phyloP scores from a whole-genome alignment of 1,140 invertebrate genomes.

The Bombus polaris region DNA sequence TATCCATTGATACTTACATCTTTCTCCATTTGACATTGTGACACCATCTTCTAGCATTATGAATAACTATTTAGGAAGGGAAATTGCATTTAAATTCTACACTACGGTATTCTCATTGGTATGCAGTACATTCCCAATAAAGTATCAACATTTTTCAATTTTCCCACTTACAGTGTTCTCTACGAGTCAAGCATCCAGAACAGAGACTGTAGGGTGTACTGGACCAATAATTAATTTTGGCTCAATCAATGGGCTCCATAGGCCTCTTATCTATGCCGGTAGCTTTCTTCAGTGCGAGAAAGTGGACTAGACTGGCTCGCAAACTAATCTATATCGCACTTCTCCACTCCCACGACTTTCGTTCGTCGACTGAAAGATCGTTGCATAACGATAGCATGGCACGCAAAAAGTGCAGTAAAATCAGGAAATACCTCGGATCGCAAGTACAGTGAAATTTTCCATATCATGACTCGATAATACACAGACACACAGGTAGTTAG shows the following conservation, averaged over 20 bases:
- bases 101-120: too few species aligned
- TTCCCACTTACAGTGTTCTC: too few species aligned
- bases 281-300: slow-evolving; percentile 30
- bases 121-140: too few species aligned
- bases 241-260: background rate
- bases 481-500: too few species aligned
- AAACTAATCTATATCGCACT: slow-evolving; percentile 40
- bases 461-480: too few species aligned
- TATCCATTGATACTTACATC: too few species aligned
- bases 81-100: too few species aligned
- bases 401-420: slow-evolving; percentile 48
- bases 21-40: too few species aligned
- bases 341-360: slow-evolving; percentile 60
- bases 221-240: background rate
- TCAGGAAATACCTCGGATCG: slow-evolving; percentile 32
- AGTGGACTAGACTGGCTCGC: slow-evolving; percentile 35
- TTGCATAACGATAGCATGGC: slow-evolving; percentile 50
- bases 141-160: too few species aligned
- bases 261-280: background rate
- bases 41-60: too few species aligned
- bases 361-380: slow-evolving; percentile 13
- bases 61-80: too few species aligned
- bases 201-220: background rate
- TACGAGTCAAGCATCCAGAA: background rate
- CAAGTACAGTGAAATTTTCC: slow-evolving; percentile 17